Conservation (phyloP, 2,797 vertebrate species). For the Champsocephalus gunnari region DNA sequence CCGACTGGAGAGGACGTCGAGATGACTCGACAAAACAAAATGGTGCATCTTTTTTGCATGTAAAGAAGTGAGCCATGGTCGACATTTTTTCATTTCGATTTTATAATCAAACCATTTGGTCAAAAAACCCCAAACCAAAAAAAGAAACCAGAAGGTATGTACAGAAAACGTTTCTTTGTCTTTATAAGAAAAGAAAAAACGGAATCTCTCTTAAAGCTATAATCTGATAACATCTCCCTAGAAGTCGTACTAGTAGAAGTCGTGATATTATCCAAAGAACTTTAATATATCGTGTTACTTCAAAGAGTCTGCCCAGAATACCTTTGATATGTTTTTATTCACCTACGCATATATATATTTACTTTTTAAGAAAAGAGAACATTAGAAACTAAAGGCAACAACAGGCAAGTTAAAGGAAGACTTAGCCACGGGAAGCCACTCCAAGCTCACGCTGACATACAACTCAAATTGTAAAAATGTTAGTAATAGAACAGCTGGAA, state of each 20-base stretch:
- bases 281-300: slow-evolving; percentile 66
- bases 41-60: slow-evolving; percentile 51
- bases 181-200: slow-evolving; percentile 68
- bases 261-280: slow-evolving; percentile 73
- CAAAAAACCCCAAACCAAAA: slow-evolving; percentile 70
- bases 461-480: too few relatives aligned
- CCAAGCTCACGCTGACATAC: slow-evolving; percentile 12
- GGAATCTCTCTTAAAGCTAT: slow-evolving; percentile 80
- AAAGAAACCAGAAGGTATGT: slow-evolving; percentile 63
- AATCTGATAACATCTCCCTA: slow-evolving; percentile 79
- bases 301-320: slow-evolving; percentile 75
- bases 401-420: slow-evolving; percentile 82
- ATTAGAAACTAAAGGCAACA: slow-evolving; percentile 86
- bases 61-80: slow-evolving; percentile 56
- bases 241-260: slow-evolving; percentile 43
- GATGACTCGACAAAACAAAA: slow-evolving; percentile 61
- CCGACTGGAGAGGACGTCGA: slow-evolving; percentile 49
- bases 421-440: slow-evolving; percentile 41
- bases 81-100: slow-evolving; percentile 68
- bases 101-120: slow-evolving; percentile 77
- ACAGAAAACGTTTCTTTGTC: slow-evolving; percentile 69
- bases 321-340: slow-evolving; percentile 82
- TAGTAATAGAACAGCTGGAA: not conserved
- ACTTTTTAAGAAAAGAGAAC: slow-evolving; percentile 74
- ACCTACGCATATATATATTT: slow-evolving; percentile 53